phyloP scores from a whole-genome alignment of 2,797 vertebrate species.

The Rachycentron canadum region DNA sequence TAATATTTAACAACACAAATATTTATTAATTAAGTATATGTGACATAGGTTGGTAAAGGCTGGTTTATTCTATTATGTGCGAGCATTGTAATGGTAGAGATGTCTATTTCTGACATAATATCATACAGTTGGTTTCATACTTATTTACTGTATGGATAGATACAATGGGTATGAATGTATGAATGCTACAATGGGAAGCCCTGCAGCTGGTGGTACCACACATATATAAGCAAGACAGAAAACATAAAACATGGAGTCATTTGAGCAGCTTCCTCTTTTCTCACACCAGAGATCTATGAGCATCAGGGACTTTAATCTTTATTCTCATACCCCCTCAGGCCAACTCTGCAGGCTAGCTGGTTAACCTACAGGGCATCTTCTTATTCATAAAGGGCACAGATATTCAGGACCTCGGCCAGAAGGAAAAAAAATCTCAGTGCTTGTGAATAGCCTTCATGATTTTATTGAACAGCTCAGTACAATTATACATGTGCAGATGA shows the following conservation, averaged over 20 bases:
- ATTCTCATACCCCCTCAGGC: slow-evolving; percentile 26
- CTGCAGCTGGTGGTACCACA: not conserved
- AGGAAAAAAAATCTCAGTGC: not conserved
- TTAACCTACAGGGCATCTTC: slow-evolving; percentile 16
- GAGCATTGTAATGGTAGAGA: too few species aligned
- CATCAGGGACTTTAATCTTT: slow-evolving; percentile 44
- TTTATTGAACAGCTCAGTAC: not conserved
- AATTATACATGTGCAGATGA: not conserved
- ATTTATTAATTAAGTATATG: too few species aligned
- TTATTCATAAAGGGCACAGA: slow-evolving; percentile 9
- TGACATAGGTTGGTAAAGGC: too few species aligned
- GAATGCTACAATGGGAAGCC: not conserved
- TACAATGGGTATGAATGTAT: too few species aligned
- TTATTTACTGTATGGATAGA: not conserved
- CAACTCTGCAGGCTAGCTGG: slow-evolving; percentile 21
- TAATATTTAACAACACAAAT: not conserved
- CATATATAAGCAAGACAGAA: not conserved
- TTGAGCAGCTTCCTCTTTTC: slow-evolving; percentile 6
- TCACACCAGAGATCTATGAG: slow-evolving; percentile 20
- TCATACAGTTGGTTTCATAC: not conserved
- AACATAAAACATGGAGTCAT: not conserved
- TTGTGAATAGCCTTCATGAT: not conserved
- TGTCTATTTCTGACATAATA: not conserved
- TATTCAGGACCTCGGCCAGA: not conserved
- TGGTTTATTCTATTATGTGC: not conserved